A percentile compares a stretch with the other conserved stretches of the same genome.
These are phyloP conservation scores for Syngnathus typhle DNA, from an alignment of 2,113 vertebrate species.

Conservation along the genomic window DNA sequence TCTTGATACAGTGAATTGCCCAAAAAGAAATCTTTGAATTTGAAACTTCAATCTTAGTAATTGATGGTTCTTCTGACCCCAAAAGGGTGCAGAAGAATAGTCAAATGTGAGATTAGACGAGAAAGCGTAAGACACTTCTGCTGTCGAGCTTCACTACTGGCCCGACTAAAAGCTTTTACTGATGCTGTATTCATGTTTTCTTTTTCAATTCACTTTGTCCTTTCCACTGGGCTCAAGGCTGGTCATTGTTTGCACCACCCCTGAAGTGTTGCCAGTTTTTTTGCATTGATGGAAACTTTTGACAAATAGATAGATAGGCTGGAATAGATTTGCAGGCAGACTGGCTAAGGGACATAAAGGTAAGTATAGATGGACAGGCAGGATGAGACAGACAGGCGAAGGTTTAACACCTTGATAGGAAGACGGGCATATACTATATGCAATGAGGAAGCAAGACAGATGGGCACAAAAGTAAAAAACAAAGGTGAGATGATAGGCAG, in stretches of 20 bases:
- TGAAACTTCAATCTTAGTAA: not conserved
- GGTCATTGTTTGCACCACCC: not conserved
- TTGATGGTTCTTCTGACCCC: no score
- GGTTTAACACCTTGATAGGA: not conserved
- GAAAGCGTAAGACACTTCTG: not conserved
- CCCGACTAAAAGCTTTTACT: not conserved
- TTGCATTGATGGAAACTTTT: not conserved
- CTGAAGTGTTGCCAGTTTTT: not conserved
- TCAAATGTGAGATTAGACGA: not conserved
- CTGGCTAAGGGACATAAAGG: not conserved
- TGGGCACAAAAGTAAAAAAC: not conserved
- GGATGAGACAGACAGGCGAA: not conserved
- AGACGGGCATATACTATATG: not conserved
- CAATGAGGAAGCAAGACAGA: not conserved
- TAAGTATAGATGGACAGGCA: not conserved
- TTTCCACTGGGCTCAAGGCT: slow-evolving; percentile 1
- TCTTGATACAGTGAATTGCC: no score
- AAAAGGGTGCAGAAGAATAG: not conserved
- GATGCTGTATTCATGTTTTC: not conserved
- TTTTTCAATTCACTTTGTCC: not conserved
- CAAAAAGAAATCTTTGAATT: no score
- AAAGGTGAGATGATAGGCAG: not conserved
- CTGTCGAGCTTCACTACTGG: not conserved
- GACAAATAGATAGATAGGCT: not conserved
- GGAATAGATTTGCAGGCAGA: not conserved